A percentile compares a stretch with the other conserved stretches of the same genome.
Evolutionary conservation across 2,888 invertebrate genomes (phyloP).

Genomic region (Microchrysa polita): DNA sequence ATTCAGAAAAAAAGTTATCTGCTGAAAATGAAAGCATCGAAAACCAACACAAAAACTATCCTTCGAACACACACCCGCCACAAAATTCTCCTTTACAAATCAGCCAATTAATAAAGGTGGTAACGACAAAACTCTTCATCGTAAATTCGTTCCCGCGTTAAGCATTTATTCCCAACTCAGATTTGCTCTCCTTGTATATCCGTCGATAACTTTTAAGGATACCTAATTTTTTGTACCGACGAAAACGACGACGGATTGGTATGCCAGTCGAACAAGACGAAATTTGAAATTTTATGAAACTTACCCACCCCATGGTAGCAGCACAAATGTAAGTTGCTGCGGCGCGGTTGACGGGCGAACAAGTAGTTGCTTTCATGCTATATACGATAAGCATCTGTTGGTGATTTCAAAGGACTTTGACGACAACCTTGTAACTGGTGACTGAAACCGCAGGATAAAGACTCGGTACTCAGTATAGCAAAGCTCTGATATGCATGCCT

Average conservation of each 20-base stretch:
- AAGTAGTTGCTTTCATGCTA: conserved; percentile 18
- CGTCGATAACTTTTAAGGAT: conserved; percentile 6
- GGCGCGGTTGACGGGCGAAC: not conserved
- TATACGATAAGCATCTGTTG: conserved; percentile 39
- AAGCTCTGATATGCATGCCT: conserved; percentile 14
- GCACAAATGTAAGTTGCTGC: not conserved
- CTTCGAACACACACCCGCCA: not conserved
- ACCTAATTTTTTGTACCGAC: not conserved
- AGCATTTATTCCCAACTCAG: not conserved
- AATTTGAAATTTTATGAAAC: not conserved
- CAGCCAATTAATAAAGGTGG: not conserved
- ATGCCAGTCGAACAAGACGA: not conserved
- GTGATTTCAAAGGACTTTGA: conserved; percentile 45
- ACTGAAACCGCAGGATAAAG: conserved; percentile 49
- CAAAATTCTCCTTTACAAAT: not conserved
- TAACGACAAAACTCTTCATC: too few species aligned
- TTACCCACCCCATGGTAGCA: not conserved
- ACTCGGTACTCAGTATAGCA: conserved; percentile 37
- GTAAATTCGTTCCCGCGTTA: too few species aligned
- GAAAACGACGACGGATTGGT: too few species aligned
- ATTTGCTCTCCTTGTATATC: not conserved
- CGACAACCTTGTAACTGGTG: conserved; percentile 47
- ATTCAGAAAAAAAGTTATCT: too few species aligned
- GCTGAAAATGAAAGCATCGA: too few species aligned
- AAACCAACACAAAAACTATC: too few species aligned